Evolutionary conservation across 2,888 invertebrate species (phyloP), one percentile per base, ranked within the genome.

Genomic region (Idaea straminata): DNA sequence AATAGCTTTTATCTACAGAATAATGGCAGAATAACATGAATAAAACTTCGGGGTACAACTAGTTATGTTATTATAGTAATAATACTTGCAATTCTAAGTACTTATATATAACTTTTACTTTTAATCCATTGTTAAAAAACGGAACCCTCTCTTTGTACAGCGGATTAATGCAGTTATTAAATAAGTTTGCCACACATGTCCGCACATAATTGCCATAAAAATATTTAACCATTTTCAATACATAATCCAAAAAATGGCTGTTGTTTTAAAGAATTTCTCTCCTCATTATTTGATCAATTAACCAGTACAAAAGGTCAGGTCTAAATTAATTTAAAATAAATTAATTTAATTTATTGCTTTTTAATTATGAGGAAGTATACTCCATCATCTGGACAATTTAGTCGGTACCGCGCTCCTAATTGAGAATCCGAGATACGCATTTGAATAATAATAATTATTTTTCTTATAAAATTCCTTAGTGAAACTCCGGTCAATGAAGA

Each of bases 401-500:
- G 47, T 47, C 13, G 47, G 47, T 47, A 47, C 13, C 47, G 25
- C n/a, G 59, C 16, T 38, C 61, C 63, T 66, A 61, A 64, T 64
- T 64, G 62, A 67, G 61, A 67, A 64, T 62, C 62, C 36, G 61
- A 67, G 60, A 62, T 64, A 15, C 57, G 35, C 34, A 35, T 62
- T 16, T 15, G 36, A 66, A 63, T 66, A 47, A 47, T 66, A 64
- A 66, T 62, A 61, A 35, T 58, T 16, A 47, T 13, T 59, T 15
- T 34, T 64, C 36, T 59, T 35, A 34, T 59, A 58, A 25, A 59
- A 15, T 15, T 61, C 13, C 13, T 7, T 6, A 7, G 10, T 4
- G 13, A 47, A 47, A 47, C 47, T 10, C 47, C 47, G 13, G 13
- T 47, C 10, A 10, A 7, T 0, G 13, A 47, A 47, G 47, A 47